Evolutionary conservation across 2,113 vertebrate genomes (phyloP), one percentile per base, ranked within the genome.

Genomic region (Nesospiza acunhae): DNA sequence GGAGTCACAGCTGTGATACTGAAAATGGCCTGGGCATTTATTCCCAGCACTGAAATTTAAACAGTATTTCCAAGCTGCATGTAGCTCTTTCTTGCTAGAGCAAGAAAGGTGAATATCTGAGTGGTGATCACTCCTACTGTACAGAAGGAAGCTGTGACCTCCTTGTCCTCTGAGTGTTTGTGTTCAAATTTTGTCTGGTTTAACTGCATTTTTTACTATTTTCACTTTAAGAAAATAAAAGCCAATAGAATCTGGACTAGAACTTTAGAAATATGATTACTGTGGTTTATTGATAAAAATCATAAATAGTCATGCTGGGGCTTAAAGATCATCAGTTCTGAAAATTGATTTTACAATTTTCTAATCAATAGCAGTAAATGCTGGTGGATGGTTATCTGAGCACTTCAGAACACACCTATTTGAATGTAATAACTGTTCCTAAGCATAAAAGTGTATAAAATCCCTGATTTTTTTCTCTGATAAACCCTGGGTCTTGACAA

Each of bases 281-380:
- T 73, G 63, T 79, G 30, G 52, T 30, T 93, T 93, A 95, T 93
- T 93, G 90, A 79, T 82, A 90, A 87, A 93, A 94, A 77, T 70
- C 42, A 4, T 52, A 46, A 89, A 31, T 55, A 86, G 73, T 91
- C 92, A 69, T 59, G 66, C 39, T 74, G 79, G 49, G 33, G 35
- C n/a, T 83, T 95, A 80, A 83, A 84, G 55, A 50, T 75, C 50
- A 59, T 47, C 23, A 79, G n/a, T 92, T 92, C 73, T 90, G 64
- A 84, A 86, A 83, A 96, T 44, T 74, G 59, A 87, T 95, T 94
- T 91, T 78, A 89, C 80, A 85, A 87, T 84, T 91, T 95, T 83
- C 86, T 83, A 91, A 83, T 97, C 88, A 90, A 90, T 89, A 68
- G 41, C 44, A 84, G 66, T 77, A 94, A 72, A 85, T 70, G 49